These are phyloP conservation scores for Lathamus discolor DNA, from an alignment of 2,113 vertebrate genomes.

Conservation along the genomic window DNA sequence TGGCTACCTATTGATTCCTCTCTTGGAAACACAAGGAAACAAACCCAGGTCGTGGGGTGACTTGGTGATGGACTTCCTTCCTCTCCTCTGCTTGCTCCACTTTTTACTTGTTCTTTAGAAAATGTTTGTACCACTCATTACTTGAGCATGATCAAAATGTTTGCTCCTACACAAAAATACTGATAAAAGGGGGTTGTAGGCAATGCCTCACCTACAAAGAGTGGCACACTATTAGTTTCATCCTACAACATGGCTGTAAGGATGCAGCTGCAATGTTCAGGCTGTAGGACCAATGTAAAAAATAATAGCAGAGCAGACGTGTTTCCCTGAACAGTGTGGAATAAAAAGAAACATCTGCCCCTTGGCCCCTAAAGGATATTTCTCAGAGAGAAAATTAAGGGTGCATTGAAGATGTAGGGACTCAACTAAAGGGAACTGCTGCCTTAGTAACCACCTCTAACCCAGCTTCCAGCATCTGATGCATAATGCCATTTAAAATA, in stretches of 20 bases:
- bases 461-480: background rate
- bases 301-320: conserved; percentile 37
- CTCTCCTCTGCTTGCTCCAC: background rate
- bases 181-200: background rate
- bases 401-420: conserved; percentile 5
- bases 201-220: background rate
- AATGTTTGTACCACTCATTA: background rate
- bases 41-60: background rate
- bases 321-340: background rate
- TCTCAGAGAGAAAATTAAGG: conserved; percentile 22
- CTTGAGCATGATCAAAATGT: background rate
- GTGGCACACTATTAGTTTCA: background rate
- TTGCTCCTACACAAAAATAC: background rate
- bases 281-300: conserved; percentile 3
- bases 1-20: background rate
- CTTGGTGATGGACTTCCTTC: background rate
- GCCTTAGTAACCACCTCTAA: background rate
- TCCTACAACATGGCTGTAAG: background rate
- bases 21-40: background rate
- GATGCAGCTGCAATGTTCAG: conserved; percentile 27
- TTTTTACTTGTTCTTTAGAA: background rate
- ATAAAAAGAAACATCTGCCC: conserved; percentile 59
- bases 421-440: conserved; percentile 14
- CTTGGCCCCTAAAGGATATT: conserved; percentile 49
- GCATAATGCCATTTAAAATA: conserved; percentile 2